Evolutionary conservation across 2,888 invertebrate species (phyloP).

Genomic region (Leptopilina syphax): DNA sequence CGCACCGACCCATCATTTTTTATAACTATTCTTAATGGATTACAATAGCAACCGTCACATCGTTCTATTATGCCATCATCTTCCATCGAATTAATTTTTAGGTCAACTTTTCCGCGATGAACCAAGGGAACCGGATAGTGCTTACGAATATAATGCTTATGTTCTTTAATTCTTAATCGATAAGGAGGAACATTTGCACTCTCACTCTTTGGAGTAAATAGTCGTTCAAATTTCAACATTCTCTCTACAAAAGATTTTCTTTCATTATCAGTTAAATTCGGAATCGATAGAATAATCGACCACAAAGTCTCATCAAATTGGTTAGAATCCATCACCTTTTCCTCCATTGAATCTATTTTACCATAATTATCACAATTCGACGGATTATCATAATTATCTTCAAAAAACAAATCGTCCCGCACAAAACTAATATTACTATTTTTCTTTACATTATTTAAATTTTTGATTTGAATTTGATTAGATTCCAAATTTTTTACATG

Average conservation of each 20-base stretch:
- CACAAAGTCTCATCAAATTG: background rate
- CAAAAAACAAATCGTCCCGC: background rate
- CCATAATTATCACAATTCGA: background rate
- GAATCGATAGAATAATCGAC: background rate
- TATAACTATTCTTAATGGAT: conserved; percentile 62
- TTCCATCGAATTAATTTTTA: conserved; percentile 60
- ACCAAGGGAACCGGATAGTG: conserved; percentile 65
- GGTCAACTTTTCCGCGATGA: conserved; percentile 57
- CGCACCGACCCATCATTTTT: conserved; percentile 64
- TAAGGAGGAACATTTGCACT: conserved; percentile 39
- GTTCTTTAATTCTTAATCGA: conserved; percentile 55
- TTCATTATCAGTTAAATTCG: background rate
- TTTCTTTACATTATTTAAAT: background rate
- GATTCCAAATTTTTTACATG: background rate
- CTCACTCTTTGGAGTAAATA: conserved; percentile 42
- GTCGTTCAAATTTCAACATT: conserved; percentile 6
- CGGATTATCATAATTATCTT: background rate
- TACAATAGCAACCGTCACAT: conserved; percentile 61
- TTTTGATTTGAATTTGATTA: background rate
- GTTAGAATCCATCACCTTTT: background rate
- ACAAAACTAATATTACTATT: background rate
- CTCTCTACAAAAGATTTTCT: background rate
- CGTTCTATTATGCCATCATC: conserved; percentile 54
- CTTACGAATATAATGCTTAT: conserved; percentile 53
- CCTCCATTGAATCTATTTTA: background rate